Conservation (phyloP, 2,888 invertebrate species). For the Cotesia congregata region DNA sequence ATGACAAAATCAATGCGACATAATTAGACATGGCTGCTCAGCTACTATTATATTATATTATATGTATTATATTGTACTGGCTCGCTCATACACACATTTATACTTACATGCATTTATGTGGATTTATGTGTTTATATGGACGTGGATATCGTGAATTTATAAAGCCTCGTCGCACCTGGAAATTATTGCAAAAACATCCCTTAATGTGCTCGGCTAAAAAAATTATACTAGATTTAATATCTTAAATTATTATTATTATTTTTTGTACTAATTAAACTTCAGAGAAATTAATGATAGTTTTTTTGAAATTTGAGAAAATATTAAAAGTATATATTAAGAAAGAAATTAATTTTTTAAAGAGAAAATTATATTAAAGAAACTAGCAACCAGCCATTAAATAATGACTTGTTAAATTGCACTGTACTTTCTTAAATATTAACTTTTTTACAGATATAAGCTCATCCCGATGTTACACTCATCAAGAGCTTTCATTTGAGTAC, state of each 20-base stretch:
- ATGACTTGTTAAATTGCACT: no score
- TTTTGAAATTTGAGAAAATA: no score
- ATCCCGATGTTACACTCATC: no score
- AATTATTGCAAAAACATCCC: conserved; percentile 67
- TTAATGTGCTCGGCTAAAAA: conserved; percentile 60
- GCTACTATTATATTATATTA: conserved; percentile 19
- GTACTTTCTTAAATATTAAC: no score
- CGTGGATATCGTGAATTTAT: conserved; percentile 42
- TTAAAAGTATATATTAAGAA: no score
- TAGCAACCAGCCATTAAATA: no score
- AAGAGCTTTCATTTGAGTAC: no score
- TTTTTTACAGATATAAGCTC: no score
- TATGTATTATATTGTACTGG: not conserved
- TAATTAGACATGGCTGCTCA: conserved; percentile 67
- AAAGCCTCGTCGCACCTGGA: conserved; percentile 43
- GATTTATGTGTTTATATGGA: not conserved
- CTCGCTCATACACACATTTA: not conserved
- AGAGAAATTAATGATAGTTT: no score
- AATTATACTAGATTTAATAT: conserved; percentile 12
- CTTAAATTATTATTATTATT: not conserved
- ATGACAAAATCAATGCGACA: conserved; percentile 70
- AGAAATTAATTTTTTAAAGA: no score
- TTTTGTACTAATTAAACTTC: no score
- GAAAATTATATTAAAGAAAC: no score
- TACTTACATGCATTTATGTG: not conserved